Conservation (phyloP, 2,113 vertebrate genomes). For the Tyto alba region DNA sequence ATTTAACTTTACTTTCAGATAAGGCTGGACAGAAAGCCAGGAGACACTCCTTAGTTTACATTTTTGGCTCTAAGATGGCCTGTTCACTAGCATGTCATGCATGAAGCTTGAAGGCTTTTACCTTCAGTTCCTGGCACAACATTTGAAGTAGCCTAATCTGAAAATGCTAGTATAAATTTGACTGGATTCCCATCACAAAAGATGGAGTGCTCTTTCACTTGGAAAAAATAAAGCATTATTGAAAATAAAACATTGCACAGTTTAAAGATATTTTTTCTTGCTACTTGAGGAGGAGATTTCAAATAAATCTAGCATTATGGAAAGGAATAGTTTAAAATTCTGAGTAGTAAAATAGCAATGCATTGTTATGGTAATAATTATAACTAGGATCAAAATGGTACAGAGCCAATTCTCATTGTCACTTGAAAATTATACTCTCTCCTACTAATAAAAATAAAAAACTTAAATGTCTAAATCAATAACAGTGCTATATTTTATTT, state of each 20-base stretch:
- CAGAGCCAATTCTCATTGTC: background rate
- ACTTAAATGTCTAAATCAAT: background rate
- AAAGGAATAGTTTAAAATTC: background rate
- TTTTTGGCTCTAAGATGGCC: background rate
- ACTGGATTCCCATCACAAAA: background rate
- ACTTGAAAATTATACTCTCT: background rate
- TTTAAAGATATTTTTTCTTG: background rate
- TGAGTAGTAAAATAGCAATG: background rate
- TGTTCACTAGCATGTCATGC: background rate
- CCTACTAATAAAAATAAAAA: slow-evolving; percentile 4
- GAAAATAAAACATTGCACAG: background rate
- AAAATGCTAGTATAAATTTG: background rate
- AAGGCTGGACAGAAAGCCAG: background rate
- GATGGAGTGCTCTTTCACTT: background rate
- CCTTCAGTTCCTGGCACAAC: background rate
- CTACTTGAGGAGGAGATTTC: background rate
- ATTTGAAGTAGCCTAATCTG: background rate
- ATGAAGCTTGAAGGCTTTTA: background rate
- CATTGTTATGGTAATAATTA: background rate
- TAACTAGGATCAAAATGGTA: background rate
- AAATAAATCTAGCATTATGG: background rate
- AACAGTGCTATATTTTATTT: background rate
- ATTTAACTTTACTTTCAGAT: background rate
- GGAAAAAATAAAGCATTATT: background rate
- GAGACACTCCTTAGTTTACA: background rate